Conservation (phyloP, 2,113 vertebrate genomes). For the Pyxicephalus adspersus region DNA sequence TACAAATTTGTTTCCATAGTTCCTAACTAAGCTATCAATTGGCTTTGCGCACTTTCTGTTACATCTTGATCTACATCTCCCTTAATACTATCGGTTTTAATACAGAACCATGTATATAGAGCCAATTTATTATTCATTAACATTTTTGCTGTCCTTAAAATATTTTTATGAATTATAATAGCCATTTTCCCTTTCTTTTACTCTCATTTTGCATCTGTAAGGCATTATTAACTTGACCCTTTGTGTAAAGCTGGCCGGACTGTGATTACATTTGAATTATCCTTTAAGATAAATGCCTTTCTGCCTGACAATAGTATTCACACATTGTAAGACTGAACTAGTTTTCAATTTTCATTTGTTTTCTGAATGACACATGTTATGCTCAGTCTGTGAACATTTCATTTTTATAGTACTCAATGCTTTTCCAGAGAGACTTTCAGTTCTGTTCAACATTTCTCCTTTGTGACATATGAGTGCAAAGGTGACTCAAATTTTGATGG, state of each 20-base stretch:
- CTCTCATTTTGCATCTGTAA: constrained; percentile 9
- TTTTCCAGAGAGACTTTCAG: constrained; percentile 49
- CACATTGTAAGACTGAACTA: constrained; percentile 31
- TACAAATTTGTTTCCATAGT: no score
- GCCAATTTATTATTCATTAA: background rate
- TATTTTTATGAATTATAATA: background rate
- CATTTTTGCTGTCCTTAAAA: background rate
- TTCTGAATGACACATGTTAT: constrained; percentile 48
- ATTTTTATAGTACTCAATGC: constrained; percentile 42
- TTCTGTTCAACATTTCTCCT: constrained; percentile 54
- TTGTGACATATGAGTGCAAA: constrained; percentile 49
- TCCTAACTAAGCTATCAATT: no score
- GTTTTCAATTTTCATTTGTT: constrained; percentile 55
- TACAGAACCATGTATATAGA: background rate
- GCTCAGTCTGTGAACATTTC: constrained; percentile 46
- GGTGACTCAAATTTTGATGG: constrained; percentile 48
- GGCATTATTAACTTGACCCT: constrained; percentile 23
- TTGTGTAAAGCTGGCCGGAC: constrained; percentile 2
- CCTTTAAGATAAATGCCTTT: constrained; percentile 32
- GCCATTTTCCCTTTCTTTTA: background rate
- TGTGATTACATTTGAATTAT: constrained; percentile 46
- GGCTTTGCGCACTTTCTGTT: no score
- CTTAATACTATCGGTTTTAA: no score
- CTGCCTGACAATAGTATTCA: constrained; percentile 35
- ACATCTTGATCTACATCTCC: no score